Percentiles rank a stretch among this genome's conserved stretches.
Conservation (phyloP, 53 echinoderm and acorn worm species). For the Temnopleurus reevesii region DNA sequence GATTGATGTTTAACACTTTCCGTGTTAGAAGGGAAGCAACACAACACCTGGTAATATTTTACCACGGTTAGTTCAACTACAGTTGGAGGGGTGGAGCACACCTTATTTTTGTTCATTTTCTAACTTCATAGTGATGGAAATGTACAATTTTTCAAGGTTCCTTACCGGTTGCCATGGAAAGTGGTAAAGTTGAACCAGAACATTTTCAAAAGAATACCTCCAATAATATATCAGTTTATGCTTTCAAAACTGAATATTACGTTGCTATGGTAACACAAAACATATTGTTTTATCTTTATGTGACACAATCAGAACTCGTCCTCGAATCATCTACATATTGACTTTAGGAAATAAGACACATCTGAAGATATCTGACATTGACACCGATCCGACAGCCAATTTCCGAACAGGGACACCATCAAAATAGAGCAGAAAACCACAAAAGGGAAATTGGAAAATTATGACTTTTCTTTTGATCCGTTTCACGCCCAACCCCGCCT, state of each 20-base stretch:
- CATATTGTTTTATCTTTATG: not conserved
- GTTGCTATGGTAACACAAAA: not conserved
- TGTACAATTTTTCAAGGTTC: too few relatives aligned
- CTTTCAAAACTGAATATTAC: not conserved
- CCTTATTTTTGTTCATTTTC: too few relatives aligned
- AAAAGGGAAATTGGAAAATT: constrained; percentile 59
- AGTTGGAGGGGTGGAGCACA: too few relatives aligned
- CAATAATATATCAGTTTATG: too few relatives aligned
- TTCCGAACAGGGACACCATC: constrained; percentile 50
- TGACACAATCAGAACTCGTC: not conserved
- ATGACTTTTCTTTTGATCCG: constrained; percentile 45
- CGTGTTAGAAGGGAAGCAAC: too few relatives aligned
- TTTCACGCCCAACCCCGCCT: constrained; percentile 23
- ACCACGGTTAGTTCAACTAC: too few relatives aligned
- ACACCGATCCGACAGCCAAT: constrained; percentile 35
- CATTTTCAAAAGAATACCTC: too few relatives aligned
- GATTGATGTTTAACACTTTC: too few relatives aligned
- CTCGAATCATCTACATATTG: constrained; percentile 15
- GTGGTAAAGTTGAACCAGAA: too few relatives aligned
- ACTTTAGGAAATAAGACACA: constrained; percentile 38
- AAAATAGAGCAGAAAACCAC: constrained; percentile 56
- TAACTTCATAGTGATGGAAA: too few relatives aligned
- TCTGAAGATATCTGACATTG: constrained; percentile 30
- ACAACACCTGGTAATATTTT: too few relatives aligned
- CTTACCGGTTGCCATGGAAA: too few relatives aligned